phyloP scores from a whole-genome alignment of 2,797 vertebrate species.

The Oophaga sylvatica region DNA sequence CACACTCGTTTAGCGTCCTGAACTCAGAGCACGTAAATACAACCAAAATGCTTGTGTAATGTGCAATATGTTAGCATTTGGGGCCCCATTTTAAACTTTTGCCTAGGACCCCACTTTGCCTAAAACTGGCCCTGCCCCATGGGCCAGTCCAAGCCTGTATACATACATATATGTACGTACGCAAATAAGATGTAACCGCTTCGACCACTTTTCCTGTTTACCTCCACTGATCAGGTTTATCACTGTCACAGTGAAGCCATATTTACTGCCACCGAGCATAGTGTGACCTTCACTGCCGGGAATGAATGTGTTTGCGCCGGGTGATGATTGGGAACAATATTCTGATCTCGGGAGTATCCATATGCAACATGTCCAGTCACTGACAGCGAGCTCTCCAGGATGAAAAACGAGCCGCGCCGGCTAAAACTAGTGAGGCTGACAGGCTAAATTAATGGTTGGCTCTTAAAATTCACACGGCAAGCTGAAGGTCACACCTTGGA shows the following conservation, averaged over 20 bases:
- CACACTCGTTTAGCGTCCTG: no score
- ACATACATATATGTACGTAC: not conserved
- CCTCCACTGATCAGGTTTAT: not conserved
- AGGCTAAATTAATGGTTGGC: slow-evolving; percentile 55
- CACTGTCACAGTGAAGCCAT: not conserved
- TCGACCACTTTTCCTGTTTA: not conserved
- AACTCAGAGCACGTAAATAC: no score
- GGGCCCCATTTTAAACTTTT: no score
- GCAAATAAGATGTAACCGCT: not conserved
- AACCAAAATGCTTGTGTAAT: no score
- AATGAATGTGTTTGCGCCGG: not conserved
- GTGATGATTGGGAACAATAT: slow-evolving; percentile 29
- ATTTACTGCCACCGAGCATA: not conserved
- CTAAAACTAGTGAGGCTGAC: slow-evolving; percentile 42
- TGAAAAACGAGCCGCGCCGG: slow-evolving; percentile 38
- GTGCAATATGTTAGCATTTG: no score
- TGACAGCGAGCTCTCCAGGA: slow-evolving; percentile 28
- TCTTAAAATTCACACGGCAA: slow-evolving; percentile 57
- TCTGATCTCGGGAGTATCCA: slow-evolving; percentile 43
- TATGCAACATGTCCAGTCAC: slow-evolving; percentile 35
- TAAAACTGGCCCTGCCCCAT: no score
- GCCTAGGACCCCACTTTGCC: no score
- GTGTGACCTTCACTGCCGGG: slow-evolving; percentile 16
- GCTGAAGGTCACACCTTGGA: slow-evolving; percentile 54
- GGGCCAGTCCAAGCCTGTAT: no score